phyloP scores from a whole-genome alignment of 1,140 invertebrate species.

The Leptinotarsa lineolata region DNA sequence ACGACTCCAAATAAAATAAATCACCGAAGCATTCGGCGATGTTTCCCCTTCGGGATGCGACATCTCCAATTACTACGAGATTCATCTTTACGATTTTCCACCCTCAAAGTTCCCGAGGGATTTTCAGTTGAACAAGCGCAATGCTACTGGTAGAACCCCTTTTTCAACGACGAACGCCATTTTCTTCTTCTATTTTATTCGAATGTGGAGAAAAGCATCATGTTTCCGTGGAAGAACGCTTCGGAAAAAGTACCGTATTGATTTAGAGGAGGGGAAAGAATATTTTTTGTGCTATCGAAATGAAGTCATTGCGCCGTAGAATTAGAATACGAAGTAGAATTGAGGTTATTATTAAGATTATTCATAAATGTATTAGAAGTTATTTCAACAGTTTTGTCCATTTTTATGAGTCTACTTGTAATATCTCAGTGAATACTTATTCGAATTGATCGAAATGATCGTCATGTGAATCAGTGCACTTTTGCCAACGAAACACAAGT shows the following conservation, averaged over 20 bases:
- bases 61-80: slow-evolving; percentile 39
- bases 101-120: slow-evolving; percentile 25
- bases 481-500: too few relatives aligned
- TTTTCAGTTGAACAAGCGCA: slow-evolving; percentile 21
- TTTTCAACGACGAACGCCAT: slow-evolving; percentile 16
- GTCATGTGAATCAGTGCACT: too few relatives aligned
- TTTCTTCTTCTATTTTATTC: slow-evolving; percentile 20
- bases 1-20: slow-evolving; percentile 43
- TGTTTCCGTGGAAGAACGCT: not conserved
- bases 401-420: too few relatives aligned
- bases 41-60: slow-evolving; percentile 38
- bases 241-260: slow-evolving; percentile 1
- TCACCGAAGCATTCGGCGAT: slow-evolving; percentile 22
- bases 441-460: too few relatives aligned
- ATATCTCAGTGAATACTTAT: too few relatives aligned
- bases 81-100: slow-evolving; percentile 27
- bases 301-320: too few relatives aligned
- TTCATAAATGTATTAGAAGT: too few relatives aligned
- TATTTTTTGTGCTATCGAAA: too few relatives aligned
- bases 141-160: slow-evolving; percentile 10
- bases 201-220: not conserved
- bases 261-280: not conserved
- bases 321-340: too few relatives aligned
- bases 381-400: too few relatives aligned
- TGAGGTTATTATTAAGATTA: too few relatives aligned